Base-by-base conservation (phyloP, 2,113 vertebrate genomes). In the Gopherus evgoodei region DNA sequence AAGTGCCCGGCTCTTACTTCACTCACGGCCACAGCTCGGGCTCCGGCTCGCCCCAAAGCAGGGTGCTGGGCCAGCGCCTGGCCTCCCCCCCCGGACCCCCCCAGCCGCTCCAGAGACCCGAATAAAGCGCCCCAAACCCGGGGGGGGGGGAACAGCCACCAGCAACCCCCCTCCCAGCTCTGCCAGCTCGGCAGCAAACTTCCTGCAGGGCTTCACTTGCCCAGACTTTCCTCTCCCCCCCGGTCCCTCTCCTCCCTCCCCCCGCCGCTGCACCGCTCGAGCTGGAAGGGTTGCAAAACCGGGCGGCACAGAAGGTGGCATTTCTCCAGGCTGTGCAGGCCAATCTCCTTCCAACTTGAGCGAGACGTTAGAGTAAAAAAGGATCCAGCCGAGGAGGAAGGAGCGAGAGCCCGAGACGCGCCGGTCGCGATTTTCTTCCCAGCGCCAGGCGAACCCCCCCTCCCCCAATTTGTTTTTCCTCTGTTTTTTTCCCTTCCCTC, bases 281-380 rank as follows among this genome's bases (percentile, higher is more conserved):
- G 81, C 81, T 76, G 88, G 88, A 90, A 83, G 81, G 19, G 80
- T 47, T 83, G 81, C 81, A 76, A 89, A 83, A 14, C n/a, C 81
- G 81, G 65, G 88, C 81, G 88, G 81, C 81, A 52, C 81, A 79
- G 82, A 79, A 59, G 82, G 88, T 84, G 88, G 88, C 88, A 84
- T 31, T 27, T 57, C 69, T 90, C 88, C 88, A 90, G 72, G 38
- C 88, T 84, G 13, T 19, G 69, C 53, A 52, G 72, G 69, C 88
- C 88, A 42, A 52, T 42, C 81, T 76, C 65, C 69, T 76, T 83
- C 88, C 88, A 72, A 76, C 14, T 9, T 27, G 52, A 5, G 57
- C 65, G 81, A 84, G 81, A 31, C 65, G 81, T 25, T 50, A 53
- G 65, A 90, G 88, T 78, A 56, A 76, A 84, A 84, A 42, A 14